Base-by-base conservation (phyloP, 2,113 vertebrate species). In the mouse (Mus musculus) region DNA sequence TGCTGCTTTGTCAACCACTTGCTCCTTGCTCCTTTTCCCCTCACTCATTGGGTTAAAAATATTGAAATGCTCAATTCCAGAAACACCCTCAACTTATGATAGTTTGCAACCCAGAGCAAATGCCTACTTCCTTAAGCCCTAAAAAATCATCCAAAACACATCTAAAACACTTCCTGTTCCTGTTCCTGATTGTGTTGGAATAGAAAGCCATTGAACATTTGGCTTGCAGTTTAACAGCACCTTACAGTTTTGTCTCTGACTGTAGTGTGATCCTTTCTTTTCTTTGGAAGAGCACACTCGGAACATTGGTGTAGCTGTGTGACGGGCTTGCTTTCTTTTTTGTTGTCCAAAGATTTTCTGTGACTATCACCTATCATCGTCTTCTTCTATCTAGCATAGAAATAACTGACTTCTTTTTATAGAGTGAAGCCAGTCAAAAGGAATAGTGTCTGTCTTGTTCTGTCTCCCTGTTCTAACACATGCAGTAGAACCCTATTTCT, bases 261-360 rank as follows among this genome's bases (percentile, higher is more conserved):
- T 10, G 14, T 6, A 0, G 9, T 11, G 4, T 24, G 46, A 52
- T 4, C 6, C 30, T 13, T 52, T 87, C 85, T 33, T 69, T 28
- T 39, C 24, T 69, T n/a, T 36, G 54, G 46, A 39, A 71, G 36
- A 30, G 19, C 0, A 4, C 8, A 6, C 46, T 26, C 24, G n/a
- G 75, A 5, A 73, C 0, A 0, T 28, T 28, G 52, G 12, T 0
- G 0, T 1, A 46, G 46, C 1, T 24, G 52, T 12, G 42, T 14
- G 11, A 59, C 26, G 33, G 9, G 17, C 33, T 61, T 8, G 1
- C 0, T 71, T 81, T 46, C 4, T 5, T 80, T 69, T 49, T 46
- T 61, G 17, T 52, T 61, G 52, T 67, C 20, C 69, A 7, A 42
- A 24, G 12, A 88, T 46, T 17, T 75, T 22, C 2, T 46, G n/a